These are phyloP conservation scores for Acanthisitta chloris DNA, from an alignment of 2,113 vertebrate species.

Conservation along the genomic window DNA sequence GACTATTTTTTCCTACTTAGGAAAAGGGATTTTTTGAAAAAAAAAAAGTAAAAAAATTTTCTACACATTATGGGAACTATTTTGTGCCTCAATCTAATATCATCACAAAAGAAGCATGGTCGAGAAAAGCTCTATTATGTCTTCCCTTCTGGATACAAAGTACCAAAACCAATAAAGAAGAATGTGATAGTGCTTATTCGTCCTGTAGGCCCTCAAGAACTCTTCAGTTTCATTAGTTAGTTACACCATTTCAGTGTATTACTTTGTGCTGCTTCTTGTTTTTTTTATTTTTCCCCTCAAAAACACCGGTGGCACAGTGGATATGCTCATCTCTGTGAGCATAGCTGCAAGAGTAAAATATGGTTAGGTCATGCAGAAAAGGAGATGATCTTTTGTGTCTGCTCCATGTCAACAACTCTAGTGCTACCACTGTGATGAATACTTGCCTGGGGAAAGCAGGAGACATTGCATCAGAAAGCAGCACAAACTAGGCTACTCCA, in stretches of 20 bases:
- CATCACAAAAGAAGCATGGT: background rate
- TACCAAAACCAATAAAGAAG: background rate
- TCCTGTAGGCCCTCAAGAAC: background rate
- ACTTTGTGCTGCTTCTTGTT: background rate
- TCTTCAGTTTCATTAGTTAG: background rate
- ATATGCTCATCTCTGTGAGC: background rate
- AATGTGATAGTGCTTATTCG: background rate
- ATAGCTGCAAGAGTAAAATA: background rate
- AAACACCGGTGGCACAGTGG: background rate
- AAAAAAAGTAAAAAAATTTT: no score
- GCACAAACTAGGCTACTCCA: background rate
- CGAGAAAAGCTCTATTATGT: background rate
- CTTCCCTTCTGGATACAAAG: background rate
- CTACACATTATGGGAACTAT: background rate
- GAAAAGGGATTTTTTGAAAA: background rate
- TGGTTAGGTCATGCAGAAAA: fast-evolving
- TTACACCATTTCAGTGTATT: background rate
- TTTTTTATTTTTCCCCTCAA: background rate
- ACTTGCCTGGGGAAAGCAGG: background rate
- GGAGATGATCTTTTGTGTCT: background rate
- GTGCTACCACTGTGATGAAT: background rate
- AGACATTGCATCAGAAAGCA: background rate
- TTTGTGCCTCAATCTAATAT: background rate
- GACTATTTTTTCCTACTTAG: background rate
- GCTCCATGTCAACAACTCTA: background rate